phyloP scores from a whole-genome alignment of 2,888 invertebrate genomes.

The Hemicrepidius hirtus region DNA sequence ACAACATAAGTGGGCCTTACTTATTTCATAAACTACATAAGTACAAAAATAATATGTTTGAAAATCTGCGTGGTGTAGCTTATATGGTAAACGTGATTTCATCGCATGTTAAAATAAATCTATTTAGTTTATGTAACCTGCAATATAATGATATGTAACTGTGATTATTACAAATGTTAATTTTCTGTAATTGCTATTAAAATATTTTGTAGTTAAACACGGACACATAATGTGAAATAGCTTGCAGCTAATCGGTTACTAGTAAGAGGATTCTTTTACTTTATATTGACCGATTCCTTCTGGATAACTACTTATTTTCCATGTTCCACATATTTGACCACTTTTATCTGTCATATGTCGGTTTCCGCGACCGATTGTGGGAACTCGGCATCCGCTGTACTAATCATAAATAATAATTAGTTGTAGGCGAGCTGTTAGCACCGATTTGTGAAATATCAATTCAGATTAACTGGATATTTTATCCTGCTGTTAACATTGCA shows the following conservation, averaged over 20 bases:
- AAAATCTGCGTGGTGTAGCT: too few relatives aligned
- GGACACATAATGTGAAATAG: slow-evolving; percentile 8
- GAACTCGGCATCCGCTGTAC: slow-evolving; percentile 47
- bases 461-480: slow-evolving; percentile 51
- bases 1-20: too few relatives aligned
- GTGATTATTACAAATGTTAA: too few relatives aligned
- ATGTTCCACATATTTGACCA: slow-evolving; percentile 30
- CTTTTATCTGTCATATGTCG: slow-evolving; percentile 34
- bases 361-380: slow-evolving; percentile 45
- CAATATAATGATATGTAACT: too few relatives aligned
- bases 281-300: slow-evolving; percentile 33
- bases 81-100: too few relatives aligned
- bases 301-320: slow-evolving; percentile 35
- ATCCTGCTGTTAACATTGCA: slow-evolving; percentile 29
- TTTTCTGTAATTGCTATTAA: too few relatives aligned
- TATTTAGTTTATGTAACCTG: too few relatives aligned
- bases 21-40: too few relatives aligned
- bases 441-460: slow-evolving; percentile 53
- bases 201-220: background rate
- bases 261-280: slow-evolving; percentile 35
- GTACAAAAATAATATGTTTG: too few relatives aligned
- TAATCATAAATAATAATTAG: slow-evolving; percentile 55
- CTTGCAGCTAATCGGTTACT: slow-evolving; percentile 40
- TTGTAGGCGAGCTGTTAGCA: slow-evolving; percentile 54
- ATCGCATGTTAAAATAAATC: too few relatives aligned